Base-by-base conservation (phyloP, 1,140 invertebrate genomes). In the Amyelois transitella region DNA sequence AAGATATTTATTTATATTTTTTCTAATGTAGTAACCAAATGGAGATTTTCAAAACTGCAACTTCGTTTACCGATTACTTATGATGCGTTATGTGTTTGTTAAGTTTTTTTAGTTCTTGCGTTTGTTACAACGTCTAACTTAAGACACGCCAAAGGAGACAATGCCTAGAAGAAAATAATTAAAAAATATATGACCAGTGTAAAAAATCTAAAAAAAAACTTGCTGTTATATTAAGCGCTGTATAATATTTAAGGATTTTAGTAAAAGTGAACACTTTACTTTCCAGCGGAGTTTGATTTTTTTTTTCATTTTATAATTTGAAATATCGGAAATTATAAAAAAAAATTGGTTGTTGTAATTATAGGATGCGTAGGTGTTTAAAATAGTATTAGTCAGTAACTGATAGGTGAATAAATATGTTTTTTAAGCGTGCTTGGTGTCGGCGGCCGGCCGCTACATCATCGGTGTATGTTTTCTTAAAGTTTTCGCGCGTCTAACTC, bases 161-260 rank as follows among this genome's bases (percentile, higher is more conserved):
- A 48, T 21, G 12, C 45, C 18, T 48, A 45, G 18, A 18, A 4
- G 43, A 12, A 21, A 48, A 19, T 21, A 48, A 44, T 18, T 48
- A 48, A 45, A 45, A 17, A 21, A 48, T n/a, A 12, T 21, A 17
- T 20, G 20, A 14, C 18, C 20, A 48, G 2, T 48, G 19, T 21
- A 71, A 74, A 86, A 83, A 81, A 78, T 72, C 75, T 72, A 76
- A 68, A 81, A 81, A 84, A 80, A 81, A 84, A 83, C 74, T 68
- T 72, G 64, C 73, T 71, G 71, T 66, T 84, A 72, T 38, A 14
- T 14, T 38, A 38, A 38, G n/a, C 8, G 56, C 18, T 48, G 45
- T 48, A 48, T 70, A 65, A 57, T 64, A 60, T 51, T 75, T 74
- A 76, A 66, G 63, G 14, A 19, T 19, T 45, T 48, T 48, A 48